Evolutionary conservation across 2,888 invertebrate species (phyloP).

Genomic region (Meteorus cinctellus): DNA sequence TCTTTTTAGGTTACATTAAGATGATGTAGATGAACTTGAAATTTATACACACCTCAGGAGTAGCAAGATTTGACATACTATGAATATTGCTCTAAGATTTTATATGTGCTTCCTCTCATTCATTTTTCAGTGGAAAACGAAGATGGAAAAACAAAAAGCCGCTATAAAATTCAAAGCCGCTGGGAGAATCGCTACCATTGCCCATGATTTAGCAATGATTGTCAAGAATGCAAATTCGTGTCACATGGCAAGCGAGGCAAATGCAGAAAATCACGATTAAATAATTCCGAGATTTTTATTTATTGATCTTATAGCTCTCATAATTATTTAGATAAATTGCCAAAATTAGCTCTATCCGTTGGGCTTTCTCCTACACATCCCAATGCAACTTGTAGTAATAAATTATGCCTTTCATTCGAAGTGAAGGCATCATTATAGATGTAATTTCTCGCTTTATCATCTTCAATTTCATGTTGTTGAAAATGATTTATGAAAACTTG

Average conservation of each 20-base stretch:
- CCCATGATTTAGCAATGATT: slow-evolving; percentile 64
- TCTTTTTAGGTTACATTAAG: no score
- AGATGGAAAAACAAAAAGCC: slow-evolving; percentile 79
- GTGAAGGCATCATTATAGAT: no score
- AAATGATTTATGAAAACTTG: background rate
- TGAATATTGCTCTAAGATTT: no score
- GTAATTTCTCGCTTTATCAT: background rate
- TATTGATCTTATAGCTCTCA: background rate
- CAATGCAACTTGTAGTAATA: background rate
- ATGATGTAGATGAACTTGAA: no score
- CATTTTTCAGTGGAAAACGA: slow-evolving; percentile 79
- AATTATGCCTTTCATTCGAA: no score
- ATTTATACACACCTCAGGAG: no score
- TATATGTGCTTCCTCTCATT: no score
- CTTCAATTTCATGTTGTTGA: background rate
- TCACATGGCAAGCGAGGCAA: slow-evolving; percentile 53
- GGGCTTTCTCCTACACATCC: background rate
- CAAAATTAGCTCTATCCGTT: slow-evolving; percentile 5
- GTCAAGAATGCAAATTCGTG: slow-evolving; percentile 56
- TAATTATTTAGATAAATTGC: slow-evolving; percentile 7
- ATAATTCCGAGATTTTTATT: background rate
- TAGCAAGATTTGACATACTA: no score
- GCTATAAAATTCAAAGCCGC: slow-evolving; percentile 81
- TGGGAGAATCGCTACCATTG: slow-evolving; percentile 76
- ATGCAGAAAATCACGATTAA: slow-evolving; percentile 47